These are phyloP conservation scores for Eudemis profundana DNA, from an alignment of 2,888 invertebrate species.

Conservation along the genomic window DNA sequence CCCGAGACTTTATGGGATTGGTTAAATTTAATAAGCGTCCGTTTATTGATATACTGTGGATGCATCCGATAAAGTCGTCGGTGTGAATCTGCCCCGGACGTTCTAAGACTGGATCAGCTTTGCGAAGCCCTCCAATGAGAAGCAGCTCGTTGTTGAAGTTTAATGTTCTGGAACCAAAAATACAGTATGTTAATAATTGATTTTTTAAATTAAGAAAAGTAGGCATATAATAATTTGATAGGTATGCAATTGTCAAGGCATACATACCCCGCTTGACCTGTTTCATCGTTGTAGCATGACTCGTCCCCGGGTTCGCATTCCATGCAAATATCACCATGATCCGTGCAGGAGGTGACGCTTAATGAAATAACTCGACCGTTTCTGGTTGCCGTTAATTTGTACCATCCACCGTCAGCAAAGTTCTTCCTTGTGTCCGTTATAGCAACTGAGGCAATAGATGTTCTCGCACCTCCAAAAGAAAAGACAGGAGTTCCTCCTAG, in stretches of 20 bases:
- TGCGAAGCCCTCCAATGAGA: conserved; percentile 93
- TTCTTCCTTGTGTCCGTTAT: conserved; percentile 87
- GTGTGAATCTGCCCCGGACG: conserved; percentile 95
- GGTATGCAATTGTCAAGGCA: conserved; percentile 7
- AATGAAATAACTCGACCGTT: conserved; percentile 95
- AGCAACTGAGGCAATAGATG: conserved; percentile 93
- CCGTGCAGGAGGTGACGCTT: conserved; percentile 92
- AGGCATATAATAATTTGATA: conserved; percentile 1
- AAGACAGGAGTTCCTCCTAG: conserved; percentile 93
- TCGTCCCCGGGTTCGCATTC: conserved; percentile 94
- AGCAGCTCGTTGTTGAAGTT: conserved; percentile 96
- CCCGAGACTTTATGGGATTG: conserved; percentile 89
- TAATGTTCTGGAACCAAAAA: conserved; percentile 87
- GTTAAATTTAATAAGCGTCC: conserved; percentile 93
- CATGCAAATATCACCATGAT: conserved; percentile 94
- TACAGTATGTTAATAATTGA: not conserved
- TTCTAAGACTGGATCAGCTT: conserved; percentile 94
- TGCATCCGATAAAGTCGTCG: conserved; percentile 97
- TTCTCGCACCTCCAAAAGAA: conserved; percentile 95
- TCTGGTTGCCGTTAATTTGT: conserved; percentile 95
- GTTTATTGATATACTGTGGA: conserved; percentile 95
- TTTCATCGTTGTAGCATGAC: conserved; percentile 93
- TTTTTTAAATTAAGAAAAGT: too few relatives aligned
- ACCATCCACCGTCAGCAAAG: conserved; percentile 95
- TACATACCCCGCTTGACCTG: conserved; percentile 94